phyloP scores from a whole-genome alignment of 2,888 invertebrate genomes.

The Panopea generosa region DNA sequence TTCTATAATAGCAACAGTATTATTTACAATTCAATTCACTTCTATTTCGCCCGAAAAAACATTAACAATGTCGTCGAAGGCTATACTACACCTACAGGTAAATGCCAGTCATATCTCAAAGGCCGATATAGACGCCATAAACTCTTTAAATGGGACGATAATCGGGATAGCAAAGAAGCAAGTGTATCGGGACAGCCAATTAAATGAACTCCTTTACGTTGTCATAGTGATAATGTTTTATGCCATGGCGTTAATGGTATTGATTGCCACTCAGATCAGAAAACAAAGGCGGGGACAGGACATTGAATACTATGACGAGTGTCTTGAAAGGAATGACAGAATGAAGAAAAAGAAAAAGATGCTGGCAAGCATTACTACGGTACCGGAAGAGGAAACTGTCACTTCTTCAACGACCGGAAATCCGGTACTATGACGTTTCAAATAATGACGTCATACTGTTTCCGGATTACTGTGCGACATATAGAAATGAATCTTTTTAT shows the following conservation, averaged over 20 bases:
- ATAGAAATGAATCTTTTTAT: too few species aligned
- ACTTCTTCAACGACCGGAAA: neutral
- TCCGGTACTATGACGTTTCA: too few species aligned
- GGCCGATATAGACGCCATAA: constrained; percentile 42
- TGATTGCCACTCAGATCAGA: constrained; percentile 79
- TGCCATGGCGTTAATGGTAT: constrained; percentile 79
- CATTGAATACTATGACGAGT: constrained; percentile 81
- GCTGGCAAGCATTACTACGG: constrained; percentile 50
- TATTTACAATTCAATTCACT: too few species aligned
- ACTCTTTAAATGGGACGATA: constrained; percentile 52
- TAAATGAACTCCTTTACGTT: constrained; percentile 80
- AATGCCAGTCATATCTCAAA: constrained; percentile 47
- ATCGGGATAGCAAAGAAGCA: constrained; percentile 49
- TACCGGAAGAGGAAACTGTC: constrained; percentile 43
- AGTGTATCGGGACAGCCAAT: constrained; percentile 75
- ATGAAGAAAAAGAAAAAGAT: constrained; percentile 67
- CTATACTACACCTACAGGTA: constrained; percentile 50
- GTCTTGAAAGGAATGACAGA: constrained; percentile 76
- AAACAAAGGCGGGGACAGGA: constrained; percentile 74
- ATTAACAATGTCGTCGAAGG: constrained; percentile 5
- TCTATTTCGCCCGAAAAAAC: neutral
- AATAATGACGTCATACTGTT: too few species aligned
- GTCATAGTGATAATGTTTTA: constrained; percentile 82
- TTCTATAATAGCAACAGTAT: too few species aligned
- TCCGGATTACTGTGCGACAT: too few species aligned